Evolutionary conservation across 2,888 invertebrate species (phyloP), one percentile per base, ranked within the genome.

Genomic region (Dendrolimus houi): DNA sequence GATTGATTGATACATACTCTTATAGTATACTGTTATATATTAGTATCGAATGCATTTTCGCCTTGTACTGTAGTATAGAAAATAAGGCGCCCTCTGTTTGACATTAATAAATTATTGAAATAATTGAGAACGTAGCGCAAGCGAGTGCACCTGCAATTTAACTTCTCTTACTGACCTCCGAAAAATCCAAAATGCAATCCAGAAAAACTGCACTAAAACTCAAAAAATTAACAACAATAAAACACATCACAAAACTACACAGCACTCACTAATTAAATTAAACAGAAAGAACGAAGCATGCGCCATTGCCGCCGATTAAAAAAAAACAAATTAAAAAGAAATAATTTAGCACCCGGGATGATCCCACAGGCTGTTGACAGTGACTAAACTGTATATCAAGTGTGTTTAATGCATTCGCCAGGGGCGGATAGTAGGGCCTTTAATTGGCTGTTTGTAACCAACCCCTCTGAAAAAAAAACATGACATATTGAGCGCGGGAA

Each of bases 371-470:
- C 73, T 74, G 78, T 71, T 77, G 83, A 70, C 81, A 77, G 77
- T 83, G 77, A 87, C 87, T 87, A 85, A 87, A 87, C 86, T 86
- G 87, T 87, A 86, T 79, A 72, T 73, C 73, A 79, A 78, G 79
- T 79, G 71, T 76, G 79, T 76, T 81, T 81, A 85, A 79, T 86
- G 83, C 80, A 77, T 81, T 83, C 87, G 82, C 87, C 88, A 85
- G 47, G 47, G 47, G 47, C 47, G 47, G 47, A 47, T 47, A 47
- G 29, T 29, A 29, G 47, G 47, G 47, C 73, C 75, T 78, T 81
- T 89, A 88, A 90, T 89, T 88, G 89, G 87, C 78, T 88, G 89
- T 88, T 87, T 89, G 87, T 87, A 85, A 81, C 87, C 87, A 88
- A 83, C 87, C 88, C 88, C 85, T 85, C 75, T 81, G 75, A 81